Evolutionary conservation across 2,113 vertebrate genomes (phyloP).

Genomic region (Lagopus leucura): DNA sequence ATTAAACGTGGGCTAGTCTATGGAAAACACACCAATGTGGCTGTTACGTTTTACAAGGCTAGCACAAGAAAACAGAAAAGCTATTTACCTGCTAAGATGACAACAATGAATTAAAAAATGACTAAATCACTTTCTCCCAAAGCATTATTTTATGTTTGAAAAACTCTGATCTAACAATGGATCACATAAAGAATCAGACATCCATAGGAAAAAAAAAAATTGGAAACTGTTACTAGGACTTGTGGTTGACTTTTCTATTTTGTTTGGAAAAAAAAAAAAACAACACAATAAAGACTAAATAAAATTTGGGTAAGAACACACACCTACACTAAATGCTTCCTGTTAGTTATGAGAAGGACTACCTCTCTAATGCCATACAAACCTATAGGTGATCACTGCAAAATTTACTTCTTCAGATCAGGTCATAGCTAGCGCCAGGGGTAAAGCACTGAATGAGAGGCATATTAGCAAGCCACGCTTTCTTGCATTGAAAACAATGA

Average conservation of each 20-base stretch:
- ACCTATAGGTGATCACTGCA: neutral
- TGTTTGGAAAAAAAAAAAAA: neutral
- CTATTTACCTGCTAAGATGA: neutral
- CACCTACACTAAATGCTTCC: neutral
- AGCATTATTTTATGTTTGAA: neutral
- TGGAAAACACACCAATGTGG: neutral
- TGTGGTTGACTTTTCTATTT: neutral
- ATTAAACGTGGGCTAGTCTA: neutral
- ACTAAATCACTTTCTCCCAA: neutral
- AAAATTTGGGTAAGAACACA: neutral
- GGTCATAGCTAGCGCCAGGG: neutral
- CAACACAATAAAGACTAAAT: neutral
- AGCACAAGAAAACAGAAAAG: neutral
- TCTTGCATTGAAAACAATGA: neutral
- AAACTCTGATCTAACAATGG: neutral
- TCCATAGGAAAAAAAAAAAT: neutral
- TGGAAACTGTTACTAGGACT: neutral
- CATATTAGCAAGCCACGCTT: neutral
- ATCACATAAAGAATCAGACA: neutral
- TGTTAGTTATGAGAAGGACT: neutral
- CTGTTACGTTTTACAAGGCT: neutral
- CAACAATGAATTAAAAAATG: neutral
- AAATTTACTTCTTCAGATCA: neutral
- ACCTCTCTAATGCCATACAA: neutral
- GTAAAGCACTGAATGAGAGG: neutral